A percentile compares a stretch with the other conserved stretches of the same genome.
These are phyloP conservation scores for Drosophila orosa DNA, from an alignment of 1,140 invertebrate genomes.

Conservation along the genomic window DNA sequence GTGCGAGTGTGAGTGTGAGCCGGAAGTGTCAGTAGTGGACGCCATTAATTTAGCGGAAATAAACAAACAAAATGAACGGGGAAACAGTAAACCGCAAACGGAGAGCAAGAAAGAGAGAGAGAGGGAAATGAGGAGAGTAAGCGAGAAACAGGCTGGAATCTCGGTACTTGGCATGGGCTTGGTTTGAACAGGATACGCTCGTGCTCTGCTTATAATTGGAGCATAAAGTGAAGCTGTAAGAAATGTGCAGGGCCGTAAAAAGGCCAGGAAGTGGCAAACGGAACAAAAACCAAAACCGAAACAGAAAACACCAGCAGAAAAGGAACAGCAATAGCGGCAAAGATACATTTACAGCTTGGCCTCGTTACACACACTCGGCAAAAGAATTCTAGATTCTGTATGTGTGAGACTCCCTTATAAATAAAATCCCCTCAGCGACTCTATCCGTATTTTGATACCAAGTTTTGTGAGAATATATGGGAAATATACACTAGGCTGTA, in stretches of 20 bases:
- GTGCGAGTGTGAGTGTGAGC: constrained; percentile 34
- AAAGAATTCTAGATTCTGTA: constrained; percentile 38
- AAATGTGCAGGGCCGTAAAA: constrained; percentile 68
- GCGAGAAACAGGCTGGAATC: constrained; percentile 38
- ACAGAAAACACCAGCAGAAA: constrained; percentile 30
- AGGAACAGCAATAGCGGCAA: constrained; percentile 28
- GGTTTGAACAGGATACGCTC: constrained; percentile 73
- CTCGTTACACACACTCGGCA: constrained; percentile 42
- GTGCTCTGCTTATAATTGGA: constrained; percentile 79
- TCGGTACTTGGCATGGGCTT: constrained; percentile 59
- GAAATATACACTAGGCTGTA: not conserved
- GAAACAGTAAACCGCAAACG: constrained; percentile 61
- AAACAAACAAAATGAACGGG: constrained; percentile 77
- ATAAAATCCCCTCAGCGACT: constrained; percentile 61
- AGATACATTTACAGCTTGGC: constrained; percentile 67
- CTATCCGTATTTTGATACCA: constrained; percentile 17
- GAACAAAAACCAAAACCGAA: constrained; percentile 52
- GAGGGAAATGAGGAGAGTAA: not conserved
- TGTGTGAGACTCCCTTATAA: constrained; percentile 53
- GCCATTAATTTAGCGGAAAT: constrained; percentile 82
- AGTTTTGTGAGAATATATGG: not conserved
- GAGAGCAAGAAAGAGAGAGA: not conserved
- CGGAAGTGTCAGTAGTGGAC: constrained; percentile 78
- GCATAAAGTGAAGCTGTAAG: constrained; percentile 77
- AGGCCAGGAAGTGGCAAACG: constrained; percentile 40